These are phyloP conservation scores for Gopherus flavomarginatus DNA, from an alignment of 2,113 vertebrate species.

Conservation along the genomic window DNA sequence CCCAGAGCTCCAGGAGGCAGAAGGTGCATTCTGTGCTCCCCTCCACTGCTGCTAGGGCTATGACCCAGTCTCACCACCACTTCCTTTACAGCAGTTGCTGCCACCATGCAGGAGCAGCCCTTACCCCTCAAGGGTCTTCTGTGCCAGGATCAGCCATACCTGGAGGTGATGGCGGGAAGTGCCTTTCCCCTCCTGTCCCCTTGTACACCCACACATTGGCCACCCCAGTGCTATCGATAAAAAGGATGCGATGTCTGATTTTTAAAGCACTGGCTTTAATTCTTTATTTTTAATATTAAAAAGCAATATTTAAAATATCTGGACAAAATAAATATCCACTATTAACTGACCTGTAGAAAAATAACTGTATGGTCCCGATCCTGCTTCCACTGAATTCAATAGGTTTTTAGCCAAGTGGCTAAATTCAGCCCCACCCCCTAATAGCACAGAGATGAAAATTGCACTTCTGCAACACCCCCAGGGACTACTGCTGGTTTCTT, in stretches of 20 bases:
- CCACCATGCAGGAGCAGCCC: not conserved
- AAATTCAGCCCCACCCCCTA: not conserved
- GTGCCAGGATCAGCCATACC: not conserved
- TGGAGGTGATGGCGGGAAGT: not conserved
- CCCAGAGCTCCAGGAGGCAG: fast-evolving
- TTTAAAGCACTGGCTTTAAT: not conserved
- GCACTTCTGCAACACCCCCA: not conserved
- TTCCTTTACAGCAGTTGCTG: not conserved
- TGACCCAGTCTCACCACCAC: not conserved
- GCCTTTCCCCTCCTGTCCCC: not conserved
- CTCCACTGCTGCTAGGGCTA: not conserved
- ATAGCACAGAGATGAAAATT: not conserved
- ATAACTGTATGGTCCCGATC: not conserved
- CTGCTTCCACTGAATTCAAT: not conserved
- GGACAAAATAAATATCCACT: not conserved
- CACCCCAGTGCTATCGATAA: not conserved
- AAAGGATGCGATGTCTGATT: not conserved
- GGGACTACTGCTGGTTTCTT: not conserved
- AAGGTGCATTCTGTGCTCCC: not conserved
- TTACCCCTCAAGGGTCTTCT: not conserved
- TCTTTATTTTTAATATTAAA: not conserved
- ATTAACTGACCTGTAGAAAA: not conserved
- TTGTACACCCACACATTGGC: not conserved
- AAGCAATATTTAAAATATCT: not conserved
- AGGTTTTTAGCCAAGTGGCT: not conserved